These are phyloP conservation scores for Pimephales promelas DNA, from an alignment of 2,113 vertebrate genomes.

Conservation along the genomic window DNA sequence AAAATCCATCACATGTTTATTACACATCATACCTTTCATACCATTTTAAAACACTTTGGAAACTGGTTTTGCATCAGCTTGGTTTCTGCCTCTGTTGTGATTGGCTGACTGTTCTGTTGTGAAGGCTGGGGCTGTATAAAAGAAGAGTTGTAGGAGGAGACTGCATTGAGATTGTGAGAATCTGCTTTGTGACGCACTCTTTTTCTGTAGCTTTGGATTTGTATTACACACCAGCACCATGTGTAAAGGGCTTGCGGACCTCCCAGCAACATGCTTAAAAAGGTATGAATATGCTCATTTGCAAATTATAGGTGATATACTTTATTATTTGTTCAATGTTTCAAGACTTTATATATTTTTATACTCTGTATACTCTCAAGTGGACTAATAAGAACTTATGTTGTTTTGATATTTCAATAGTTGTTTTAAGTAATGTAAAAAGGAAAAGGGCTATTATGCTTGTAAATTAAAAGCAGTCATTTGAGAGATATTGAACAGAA, in stretches of 20 bases:
- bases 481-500: not conserved
- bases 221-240: slow-evolving; percentile 71
- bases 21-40: not conserved
- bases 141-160: slow-evolving; percentile 62
- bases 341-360: slow-evolving; percentile 10
- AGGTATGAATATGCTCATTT: slow-evolving; percentile 77
- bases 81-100: slow-evolving; percentile 49
- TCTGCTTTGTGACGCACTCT: slow-evolving; percentile 7
- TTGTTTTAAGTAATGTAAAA: not conserved
- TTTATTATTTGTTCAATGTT: not conserved
- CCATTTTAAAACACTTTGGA: not conserved
- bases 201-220: slow-evolving; percentile 57
- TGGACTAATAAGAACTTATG: not conserved
- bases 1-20: not conserved
- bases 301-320: not conserved
- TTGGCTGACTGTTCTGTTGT: slow-evolving; percentile 62
- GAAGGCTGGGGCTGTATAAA: slow-evolving; percentile 65
- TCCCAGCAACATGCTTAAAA: slow-evolving; percentile 91
- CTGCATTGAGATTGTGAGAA: slow-evolving; percentile 41
- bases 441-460: not conserved
- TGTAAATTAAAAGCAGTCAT: not conserved
- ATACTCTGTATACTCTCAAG: not conserved
- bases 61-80: not conserved
- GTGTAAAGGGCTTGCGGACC: slow-evolving; percentile 91
- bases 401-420: not conserved